Base-by-base conservation (phyloP, 2,888 invertebrate genomes). In the Biston betularia region DNA sequence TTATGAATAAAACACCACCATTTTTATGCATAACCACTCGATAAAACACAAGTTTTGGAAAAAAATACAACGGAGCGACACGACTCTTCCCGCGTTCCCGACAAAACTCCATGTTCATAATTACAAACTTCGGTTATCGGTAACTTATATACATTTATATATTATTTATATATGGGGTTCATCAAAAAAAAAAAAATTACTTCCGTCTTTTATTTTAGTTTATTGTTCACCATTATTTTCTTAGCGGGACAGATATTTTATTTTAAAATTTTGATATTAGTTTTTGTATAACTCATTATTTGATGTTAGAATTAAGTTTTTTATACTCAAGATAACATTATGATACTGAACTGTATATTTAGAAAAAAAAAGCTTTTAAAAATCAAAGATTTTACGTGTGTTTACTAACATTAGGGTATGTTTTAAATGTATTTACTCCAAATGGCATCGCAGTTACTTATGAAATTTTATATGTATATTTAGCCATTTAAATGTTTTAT, bases 361-460 rank as follows among this genome's bases (percentile, higher is more conserved):
- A 82, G 86, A 81, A 76, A 65, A 68, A 75, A 76, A 55, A 24
- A 24, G 3, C 24, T 8, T 64, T n/a, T 59, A 56, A 48, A 45
- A 68, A 63, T 69, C 59, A 53, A 58, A 68, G 65, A 63, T 58
- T 42, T 65, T 69, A 70, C 71, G 71, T 65, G 69, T 55, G 71
- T 63, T 52, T 65, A 69, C 71, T 77, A 77, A 79, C 65, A 59
- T 68, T 74, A 76, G 65, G 62, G 11, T 59, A 52, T 54, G 35
- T 40, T 65, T 65, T 73, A 68, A 72, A 64, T 75, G 52, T 77
- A 53, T 45, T 63, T 65, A 79, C 87, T 88, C 88, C 88, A 82
- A 79, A 84, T 84, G 89, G 89, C 88, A 86, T 84, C 78, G 73
- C 77, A 84, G 88, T 79, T 84, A 89, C 88, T 89, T 89, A 89